Conservation (phyloP, 2,113 vertebrate species). For the Tragelaphus buxtoni region DNA sequence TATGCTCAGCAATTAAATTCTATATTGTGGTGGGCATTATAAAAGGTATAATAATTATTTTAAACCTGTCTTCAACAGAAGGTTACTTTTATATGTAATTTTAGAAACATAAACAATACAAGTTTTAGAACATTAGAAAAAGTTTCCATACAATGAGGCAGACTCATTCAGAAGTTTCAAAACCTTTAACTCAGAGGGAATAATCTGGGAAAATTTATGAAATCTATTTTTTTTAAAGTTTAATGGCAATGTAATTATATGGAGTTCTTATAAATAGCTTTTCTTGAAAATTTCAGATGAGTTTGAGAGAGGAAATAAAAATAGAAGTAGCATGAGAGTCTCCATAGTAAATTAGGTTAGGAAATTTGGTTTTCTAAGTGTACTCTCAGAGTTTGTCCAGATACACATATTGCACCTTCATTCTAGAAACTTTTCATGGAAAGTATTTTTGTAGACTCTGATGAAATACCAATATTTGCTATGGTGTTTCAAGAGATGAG, state of each 20-base stretch:
- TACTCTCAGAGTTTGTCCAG: neutral
- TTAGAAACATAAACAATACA: neutral
- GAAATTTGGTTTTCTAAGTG: neutral
- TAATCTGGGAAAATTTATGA: neutral
- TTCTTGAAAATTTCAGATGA: neutral
- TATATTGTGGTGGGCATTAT: neutral
- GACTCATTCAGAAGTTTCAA: neutral
- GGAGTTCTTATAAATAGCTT: neutral
- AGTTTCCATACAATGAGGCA: neutral
- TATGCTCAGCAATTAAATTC: neutral
- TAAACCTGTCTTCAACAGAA: neutral
- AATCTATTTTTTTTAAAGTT: neutral
- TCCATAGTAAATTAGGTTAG: neutral
- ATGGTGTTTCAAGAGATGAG: neutral
- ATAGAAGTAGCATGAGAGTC: neutral
- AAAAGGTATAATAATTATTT: neutral
- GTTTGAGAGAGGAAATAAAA: neutral
- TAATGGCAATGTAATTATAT: neutral
- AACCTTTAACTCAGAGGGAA: neutral
- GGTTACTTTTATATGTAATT: neutral
- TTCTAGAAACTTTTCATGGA: neutral
- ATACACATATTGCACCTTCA: neutral
- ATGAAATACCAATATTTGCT: neutral
- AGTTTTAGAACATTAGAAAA: neutral
- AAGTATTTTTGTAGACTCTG: neutral